These are phyloP conservation scores for Nephrotoma appendiculata DNA, from an alignment of 2,888 invertebrate genomes.

Conservation along the genomic window DNA sequence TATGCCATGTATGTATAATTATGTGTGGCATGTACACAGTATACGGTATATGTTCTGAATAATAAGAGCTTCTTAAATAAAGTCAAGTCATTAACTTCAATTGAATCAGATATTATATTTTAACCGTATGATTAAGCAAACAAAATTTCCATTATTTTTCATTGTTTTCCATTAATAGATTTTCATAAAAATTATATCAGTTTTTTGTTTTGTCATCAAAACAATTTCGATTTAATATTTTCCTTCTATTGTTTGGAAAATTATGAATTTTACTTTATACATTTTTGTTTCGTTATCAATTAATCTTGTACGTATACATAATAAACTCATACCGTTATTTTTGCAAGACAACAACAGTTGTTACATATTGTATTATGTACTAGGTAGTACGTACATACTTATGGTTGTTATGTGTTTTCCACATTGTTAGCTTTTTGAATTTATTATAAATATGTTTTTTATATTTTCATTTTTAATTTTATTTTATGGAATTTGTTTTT, in stretches of 20 bases:
- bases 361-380: background rate
- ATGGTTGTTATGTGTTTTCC: background rate
- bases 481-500: background rate
- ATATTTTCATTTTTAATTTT: background rate
- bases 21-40: background rate
- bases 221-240: background rate
- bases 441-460: background rate
- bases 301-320: background rate
- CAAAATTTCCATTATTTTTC: background rate
- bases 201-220: background rate
- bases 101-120: background rate
- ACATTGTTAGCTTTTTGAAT: background rate
- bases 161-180: background rate
- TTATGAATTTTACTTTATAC: background rate
- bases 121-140: background rate
- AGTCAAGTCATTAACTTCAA: background rate
- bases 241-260: background rate
- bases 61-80: background rate
- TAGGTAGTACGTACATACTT: background rate
- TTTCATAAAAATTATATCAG: background rate
- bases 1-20: background rate
- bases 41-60: background rate
- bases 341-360: background rate
- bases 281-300: background rate
- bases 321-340: background rate